phyloP scores from a whole-genome alignment of 2,113 vertebrate species.

The Mesocricetus auratus region DNA sequence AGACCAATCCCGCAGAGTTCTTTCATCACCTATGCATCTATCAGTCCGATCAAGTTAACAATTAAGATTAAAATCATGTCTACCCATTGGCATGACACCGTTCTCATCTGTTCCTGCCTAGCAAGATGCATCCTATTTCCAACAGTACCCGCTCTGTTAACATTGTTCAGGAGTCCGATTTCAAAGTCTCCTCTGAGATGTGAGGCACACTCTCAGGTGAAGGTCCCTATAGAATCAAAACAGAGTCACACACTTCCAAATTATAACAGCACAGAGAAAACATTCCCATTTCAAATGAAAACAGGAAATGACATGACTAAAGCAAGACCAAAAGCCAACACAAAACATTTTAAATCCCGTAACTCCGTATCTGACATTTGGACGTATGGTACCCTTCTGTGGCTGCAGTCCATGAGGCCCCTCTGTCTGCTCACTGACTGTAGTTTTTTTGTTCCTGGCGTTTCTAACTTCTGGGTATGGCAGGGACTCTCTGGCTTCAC shows the following conservation, averaged over 20 bases:
- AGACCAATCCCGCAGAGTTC: not conserved
- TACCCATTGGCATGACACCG: not conserved
- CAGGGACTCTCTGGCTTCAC: not conserved
- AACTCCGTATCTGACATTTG: not conserved
- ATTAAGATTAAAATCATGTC: not conserved
- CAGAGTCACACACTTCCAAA: not conserved
- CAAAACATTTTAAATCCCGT: not conserved
- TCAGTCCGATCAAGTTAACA: not conserved
- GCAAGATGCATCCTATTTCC: not conserved
- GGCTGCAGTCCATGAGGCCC: not conserved
- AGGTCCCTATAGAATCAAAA: not conserved
- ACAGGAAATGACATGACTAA: not conserved
- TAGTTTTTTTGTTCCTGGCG: not conserved
- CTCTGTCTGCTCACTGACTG: not conserved
- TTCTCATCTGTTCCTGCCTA: not conserved
- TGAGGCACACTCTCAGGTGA: not conserved
- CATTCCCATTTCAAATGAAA: not conserved
- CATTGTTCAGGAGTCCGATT: not conserved
- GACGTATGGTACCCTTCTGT: not conserved
- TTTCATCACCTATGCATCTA: not conserved
- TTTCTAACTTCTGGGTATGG: not conserved
- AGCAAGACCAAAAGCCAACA: not conserved
- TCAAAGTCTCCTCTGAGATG: not conserved
- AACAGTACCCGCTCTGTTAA: not conserved
- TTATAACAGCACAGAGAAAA: not conserved